Percentiles rank a stretch among this genome's conserved stretches.
Evolutionary conservation across 2,113 vertebrate species (phyloP).

Genomic region (Gallinago undulata): DNA sequence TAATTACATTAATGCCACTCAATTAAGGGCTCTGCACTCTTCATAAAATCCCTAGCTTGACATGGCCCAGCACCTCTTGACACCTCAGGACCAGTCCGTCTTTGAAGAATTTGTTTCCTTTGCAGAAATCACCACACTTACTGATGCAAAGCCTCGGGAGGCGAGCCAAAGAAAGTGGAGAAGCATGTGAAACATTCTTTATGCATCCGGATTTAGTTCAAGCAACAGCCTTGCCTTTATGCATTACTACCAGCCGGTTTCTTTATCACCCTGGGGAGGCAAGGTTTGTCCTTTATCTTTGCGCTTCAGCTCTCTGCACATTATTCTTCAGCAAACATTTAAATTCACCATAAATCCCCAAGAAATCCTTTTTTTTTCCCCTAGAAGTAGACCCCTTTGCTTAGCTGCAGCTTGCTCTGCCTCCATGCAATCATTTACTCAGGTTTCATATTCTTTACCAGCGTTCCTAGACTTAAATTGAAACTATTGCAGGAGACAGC

Average conservation of each 20-base stretch:
- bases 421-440: neutral
- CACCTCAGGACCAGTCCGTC: neutral
- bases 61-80: neutral
- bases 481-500: neutral
- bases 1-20: neutral
- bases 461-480: neutral
- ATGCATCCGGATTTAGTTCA: neutral
- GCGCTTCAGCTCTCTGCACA: neutral
- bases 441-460: neutral
- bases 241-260: neutral
- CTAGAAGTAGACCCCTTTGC: neutral
- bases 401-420: neutral
- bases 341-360: conserved; percentile 21
- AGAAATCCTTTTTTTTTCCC: neutral
- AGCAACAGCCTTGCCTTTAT: neutral
- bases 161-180: neutral
- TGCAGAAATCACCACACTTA: neutral
- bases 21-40: neutral
- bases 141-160: neutral
- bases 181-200: neutral
- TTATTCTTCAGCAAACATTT: conserved; percentile 40
- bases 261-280: neutral
- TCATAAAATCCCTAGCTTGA: neutral
- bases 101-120: neutral
- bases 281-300: conserved; percentile 16